A percentile compares a stretch with the other conserved stretches of the same genome.
Conservation (phyloP, 1,140 invertebrate species). For the Diprion similis region DNA sequence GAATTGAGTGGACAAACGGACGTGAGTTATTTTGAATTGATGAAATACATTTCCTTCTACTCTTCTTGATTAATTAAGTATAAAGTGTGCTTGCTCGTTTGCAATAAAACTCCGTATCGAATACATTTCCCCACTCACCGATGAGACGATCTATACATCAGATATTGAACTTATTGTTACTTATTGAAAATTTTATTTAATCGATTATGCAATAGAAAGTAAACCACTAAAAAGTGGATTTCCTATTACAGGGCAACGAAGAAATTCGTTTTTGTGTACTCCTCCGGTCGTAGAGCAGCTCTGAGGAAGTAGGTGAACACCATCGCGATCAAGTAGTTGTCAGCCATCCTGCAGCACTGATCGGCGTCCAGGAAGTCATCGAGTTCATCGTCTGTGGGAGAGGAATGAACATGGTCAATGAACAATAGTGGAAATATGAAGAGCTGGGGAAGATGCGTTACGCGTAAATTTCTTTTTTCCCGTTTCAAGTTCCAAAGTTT, state of each 20-base stretch:
- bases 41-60: neutral
- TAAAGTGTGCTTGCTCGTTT: no score
- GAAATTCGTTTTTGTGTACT: slow-evolving; percentile 65
- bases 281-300: slow-evolving; percentile 55
- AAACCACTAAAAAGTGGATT: no score
- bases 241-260: slow-evolving; percentile 64
- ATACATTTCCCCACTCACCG: no score
- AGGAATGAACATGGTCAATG: slow-evolving; percentile 9
- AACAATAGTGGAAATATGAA: neutral
- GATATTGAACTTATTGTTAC: no score
- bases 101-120: no score
- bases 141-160: no score
- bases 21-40: neutral
- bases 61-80: neutral
- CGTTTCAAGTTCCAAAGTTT: slow-evolving; percentile 19
- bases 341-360: slow-evolving; percentile 52
- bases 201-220: no score
- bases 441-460: neutral
- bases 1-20: slow-evolving; percentile 5
- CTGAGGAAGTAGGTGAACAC: slow-evolving; percentile 68
- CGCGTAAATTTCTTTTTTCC: slow-evolving; percentile 26
- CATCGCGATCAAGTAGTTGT: slow-evolving; percentile 68
- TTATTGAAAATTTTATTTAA: no score
- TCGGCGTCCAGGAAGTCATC: slow-evolving; percentile 52
- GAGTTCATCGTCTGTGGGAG: slow-evolving; percentile 33